Conservation (phyloP, 2,797 vertebrate genomes). For the Chaenodraco wilsoni region DNA sequence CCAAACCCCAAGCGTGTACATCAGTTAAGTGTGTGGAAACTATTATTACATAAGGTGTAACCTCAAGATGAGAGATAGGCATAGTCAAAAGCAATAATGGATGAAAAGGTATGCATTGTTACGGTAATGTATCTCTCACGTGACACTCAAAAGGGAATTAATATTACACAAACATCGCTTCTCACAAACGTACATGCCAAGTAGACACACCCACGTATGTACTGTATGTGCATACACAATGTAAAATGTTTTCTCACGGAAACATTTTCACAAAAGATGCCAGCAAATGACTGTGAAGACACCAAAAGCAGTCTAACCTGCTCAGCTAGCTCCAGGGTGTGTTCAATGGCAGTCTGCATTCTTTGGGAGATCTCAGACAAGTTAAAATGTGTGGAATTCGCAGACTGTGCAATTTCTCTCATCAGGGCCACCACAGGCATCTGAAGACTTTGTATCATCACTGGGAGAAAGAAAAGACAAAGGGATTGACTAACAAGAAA, state of each 20-base stretch:
- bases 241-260: slow-evolving; percentile 1
- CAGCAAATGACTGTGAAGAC: background rate
- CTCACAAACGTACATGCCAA: background rate
- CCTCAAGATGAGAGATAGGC: background rate
- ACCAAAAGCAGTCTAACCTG: slow-evolving; percentile 70
- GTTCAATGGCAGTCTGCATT: slow-evolving; percentile 62
- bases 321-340: slow-evolving; percentile 58
- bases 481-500: background rate
- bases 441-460: slow-evolving; percentile 68
- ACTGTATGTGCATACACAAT: background rate
- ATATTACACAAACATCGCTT: slow-evolving; percentile 60
- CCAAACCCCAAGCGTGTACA: fast-evolving
- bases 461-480: slow-evolving; percentile 58
- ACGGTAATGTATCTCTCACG: background rate
- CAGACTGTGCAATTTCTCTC: slow-evolving; percentile 35
- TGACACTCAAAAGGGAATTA: slow-evolving; percentile 36
- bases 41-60: background rate
- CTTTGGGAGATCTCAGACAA: slow-evolving; percentile 40
- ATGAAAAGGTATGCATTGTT: background rate
- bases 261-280: background rate
- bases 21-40: background rate
- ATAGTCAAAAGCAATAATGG: slow-evolving; percentile 15
- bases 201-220: slow-evolving; percentile 21
- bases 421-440: slow-evolving; percentile 65
- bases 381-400: slow-evolving; percentile 65